Percentiles rank a stretch among this genome's conserved stretches.
phyloP scores from a whole-genome alignment of 2,797 vertebrate species.

The Brotula barbata region DNA sequence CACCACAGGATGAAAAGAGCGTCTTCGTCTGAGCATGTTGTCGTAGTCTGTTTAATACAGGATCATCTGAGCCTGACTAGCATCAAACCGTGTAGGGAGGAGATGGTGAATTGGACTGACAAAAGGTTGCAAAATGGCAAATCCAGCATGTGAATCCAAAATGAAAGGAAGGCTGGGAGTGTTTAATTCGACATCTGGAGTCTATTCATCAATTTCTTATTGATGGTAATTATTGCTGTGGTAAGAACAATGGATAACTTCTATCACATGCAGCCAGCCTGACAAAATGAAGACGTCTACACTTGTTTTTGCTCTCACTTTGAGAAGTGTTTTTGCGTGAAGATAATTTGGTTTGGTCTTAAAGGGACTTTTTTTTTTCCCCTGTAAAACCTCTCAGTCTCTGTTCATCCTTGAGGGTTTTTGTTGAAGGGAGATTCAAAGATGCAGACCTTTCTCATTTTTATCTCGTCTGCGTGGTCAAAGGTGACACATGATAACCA shows the following conservation, averaged over 20 bases:
- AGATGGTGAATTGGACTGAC: slow-evolving; percentile 36
- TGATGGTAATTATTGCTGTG: slow-evolving; percentile 65
- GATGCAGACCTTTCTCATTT: slow-evolving; percentile 6
- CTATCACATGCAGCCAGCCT: slow-evolving; percentile 55
- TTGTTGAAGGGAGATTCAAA: slow-evolving; percentile 7
- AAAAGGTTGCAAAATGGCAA: slow-evolving; percentile 43
- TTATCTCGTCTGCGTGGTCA: slow-evolving; percentile 7
- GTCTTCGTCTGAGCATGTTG: slow-evolving; percentile 18
- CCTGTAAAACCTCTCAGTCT: slow-evolving; percentile 23
- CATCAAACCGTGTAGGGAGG: slow-evolving; percentile 3
- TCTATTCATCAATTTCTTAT: slow-evolving; percentile 66
- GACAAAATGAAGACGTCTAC: slow-evolving; percentile 27
- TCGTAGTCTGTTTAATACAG: slow-evolving; percentile 15
- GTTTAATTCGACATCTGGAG: slow-evolving; percentile 72
- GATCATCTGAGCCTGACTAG: slow-evolving; percentile 36
- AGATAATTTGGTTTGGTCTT: slow-evolving; percentile 6
- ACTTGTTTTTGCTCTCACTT: slow-evolving; percentile 44
- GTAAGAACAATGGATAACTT: slow-evolving; percentile 56
- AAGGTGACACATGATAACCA: slow-evolving; percentile 17
- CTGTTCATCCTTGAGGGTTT: slow-evolving; percentile 14
- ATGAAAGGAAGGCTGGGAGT: slow-evolving; percentile 46
- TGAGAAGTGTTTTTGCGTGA: slow-evolving; percentile 34
- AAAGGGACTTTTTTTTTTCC: slow-evolving; percentile 15
- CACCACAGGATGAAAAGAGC: slow-evolving; percentile 8
- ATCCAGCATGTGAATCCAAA: slow-evolving; percentile 47